Base-by-base conservation (phyloP, 1,140 invertebrate species). In the Anastrepha obliqua region DNA sequence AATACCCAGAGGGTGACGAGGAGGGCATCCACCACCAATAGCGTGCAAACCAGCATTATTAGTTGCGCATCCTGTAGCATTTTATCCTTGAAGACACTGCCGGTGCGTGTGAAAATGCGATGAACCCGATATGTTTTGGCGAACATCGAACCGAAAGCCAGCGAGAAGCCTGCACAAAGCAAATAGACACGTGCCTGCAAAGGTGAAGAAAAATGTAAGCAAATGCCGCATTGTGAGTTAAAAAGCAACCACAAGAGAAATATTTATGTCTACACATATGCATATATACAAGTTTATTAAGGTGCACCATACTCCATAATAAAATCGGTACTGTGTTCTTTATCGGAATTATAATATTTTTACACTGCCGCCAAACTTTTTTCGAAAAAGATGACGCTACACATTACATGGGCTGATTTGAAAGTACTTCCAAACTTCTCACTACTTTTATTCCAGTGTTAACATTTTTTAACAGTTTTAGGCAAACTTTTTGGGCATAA, bases 81-180 rank as follows among this genome's bases (percentile, higher is more conserved):
- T 94, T 97, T 95, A 62, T 95, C 95, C 91, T 95, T 95, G 88
- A 95, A 95, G 1, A 95, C 94, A 88, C 94, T 95, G 9, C 91
- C 91, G 44, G 95, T 95, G 85, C 95, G 94, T 8, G 96, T 97
- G 92, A 98, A 98, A 91, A 98, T 97, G 88, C 97, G 94, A 93
- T 98, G 97, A 59, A 98, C 97, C 86, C 97, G 94, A 92, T 98
- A 98, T 0, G 97, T 98, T 93, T 98, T 98, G 1, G 97, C 97
- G 93, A 98, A 98, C 96, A 98, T 98, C 8, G 97, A 97, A 42
- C 97, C 97, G 91, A 98, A 98, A 42, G 97, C 96, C 78, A 98
- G 92, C 0, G 97, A 98, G 93, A 98, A 98, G 47, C 97, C 97
- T 59, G 96, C 96, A 13, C 97, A 97, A n/a, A 98, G 94, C 51